Conservation (phyloP, 2,797 vertebrate species). For the Spizella passerina region DNA sequence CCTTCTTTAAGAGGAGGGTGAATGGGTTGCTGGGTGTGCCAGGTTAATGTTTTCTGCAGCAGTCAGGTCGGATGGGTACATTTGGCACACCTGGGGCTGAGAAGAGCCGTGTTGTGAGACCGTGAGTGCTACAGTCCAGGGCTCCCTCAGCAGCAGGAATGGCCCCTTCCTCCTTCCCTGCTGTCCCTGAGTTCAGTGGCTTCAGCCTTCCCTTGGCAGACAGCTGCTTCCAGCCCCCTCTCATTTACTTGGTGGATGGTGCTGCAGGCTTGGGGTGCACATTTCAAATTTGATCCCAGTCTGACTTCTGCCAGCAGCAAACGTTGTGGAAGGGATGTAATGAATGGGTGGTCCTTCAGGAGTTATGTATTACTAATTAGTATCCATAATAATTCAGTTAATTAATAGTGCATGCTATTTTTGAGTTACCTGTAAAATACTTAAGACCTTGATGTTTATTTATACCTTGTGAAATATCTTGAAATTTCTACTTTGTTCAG, state of each 20-base stretch:
- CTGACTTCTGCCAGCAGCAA: neutral
- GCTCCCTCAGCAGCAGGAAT: neutral
- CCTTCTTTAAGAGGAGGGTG: neutral
- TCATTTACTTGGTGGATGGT: neutral
- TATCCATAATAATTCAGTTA: neutral
- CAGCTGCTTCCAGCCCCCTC: neutral
- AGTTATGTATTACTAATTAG: neutral
- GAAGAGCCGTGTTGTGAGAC: accelerated
- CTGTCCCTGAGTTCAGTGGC: neutral
- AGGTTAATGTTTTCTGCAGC: neutral
- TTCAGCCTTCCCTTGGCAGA: neutral
- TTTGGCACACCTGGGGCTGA: neutral
- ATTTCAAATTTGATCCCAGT: neutral
- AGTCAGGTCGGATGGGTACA: accelerated
- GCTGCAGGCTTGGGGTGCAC: accelerated
- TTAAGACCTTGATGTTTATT: neutral
- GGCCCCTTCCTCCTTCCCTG: accelerated
- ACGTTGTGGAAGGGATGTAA: neutral
- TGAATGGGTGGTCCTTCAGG: neutral
- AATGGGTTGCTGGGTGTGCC: neutral
- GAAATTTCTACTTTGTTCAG: neutral
- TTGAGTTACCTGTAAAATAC: neutral
- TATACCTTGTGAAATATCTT: neutral
- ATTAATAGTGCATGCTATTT: neutral
- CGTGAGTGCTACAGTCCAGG: neutral